Conservation (phyloP, 2,888 invertebrate genomes). For the Aleiodes testaceus region DNA sequence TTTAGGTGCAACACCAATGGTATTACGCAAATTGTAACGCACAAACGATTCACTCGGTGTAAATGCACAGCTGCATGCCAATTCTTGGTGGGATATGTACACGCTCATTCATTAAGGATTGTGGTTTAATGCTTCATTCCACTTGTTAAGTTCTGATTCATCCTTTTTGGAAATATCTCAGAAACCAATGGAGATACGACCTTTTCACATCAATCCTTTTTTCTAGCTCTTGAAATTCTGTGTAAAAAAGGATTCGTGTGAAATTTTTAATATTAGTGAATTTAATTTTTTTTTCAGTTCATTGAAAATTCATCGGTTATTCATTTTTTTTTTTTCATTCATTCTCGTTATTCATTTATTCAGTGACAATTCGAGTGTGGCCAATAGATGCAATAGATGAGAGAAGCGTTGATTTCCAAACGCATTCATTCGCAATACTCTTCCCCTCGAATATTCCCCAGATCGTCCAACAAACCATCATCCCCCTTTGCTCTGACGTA, state of each 20-base stretch:
- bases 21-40: constrained; percentile 15
- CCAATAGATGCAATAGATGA: constrained; percentile 17
- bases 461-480: constrained; percentile 35
- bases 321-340: too few relatives aligned
- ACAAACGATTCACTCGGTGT: constrained; percentile 21
- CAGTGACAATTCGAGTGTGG: not conserved
- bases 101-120: constrained; percentile 5
- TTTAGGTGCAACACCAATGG: not conserved
- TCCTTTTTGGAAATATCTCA: too few relatives aligned
- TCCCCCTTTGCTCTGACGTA: constrained; percentile 24
- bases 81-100: constrained; percentile 1
- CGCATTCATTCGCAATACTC: constrained; percentile 17
- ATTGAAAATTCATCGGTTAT: not conserved
- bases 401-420: constrained; percentile 21
- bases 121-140: not conserved
- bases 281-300: not conserved
- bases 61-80: constrained; percentile 15
- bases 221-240: too few relatives aligned
- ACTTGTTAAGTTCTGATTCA: too few relatives aligned
- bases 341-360: constrained; percentile 23
- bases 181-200: too few relatives aligned
- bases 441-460: constrained; percentile 23
- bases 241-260: not conserved
- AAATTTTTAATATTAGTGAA: too few relatives aligned
- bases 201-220: too few relatives aligned